These are phyloP conservation scores for Trematomus loennbergii DNA, from an alignment of 2,113 vertebrate species.

Conservation along the genomic window DNA sequence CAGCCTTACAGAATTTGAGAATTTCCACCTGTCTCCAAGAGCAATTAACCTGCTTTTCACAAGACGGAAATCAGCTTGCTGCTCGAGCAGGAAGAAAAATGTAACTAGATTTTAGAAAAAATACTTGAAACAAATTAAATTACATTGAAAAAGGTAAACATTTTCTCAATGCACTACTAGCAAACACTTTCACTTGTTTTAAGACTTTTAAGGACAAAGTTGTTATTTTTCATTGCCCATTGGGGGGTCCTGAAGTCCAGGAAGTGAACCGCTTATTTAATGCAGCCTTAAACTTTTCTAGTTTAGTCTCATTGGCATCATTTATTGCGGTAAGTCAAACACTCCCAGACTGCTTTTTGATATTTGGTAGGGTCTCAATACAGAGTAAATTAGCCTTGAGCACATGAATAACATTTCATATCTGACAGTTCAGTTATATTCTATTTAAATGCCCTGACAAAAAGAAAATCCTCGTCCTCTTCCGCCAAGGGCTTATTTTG, in stretches of 20 bases:
- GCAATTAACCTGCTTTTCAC: neutral
- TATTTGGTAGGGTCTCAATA: neutral
- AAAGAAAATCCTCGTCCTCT: constrained; percentile 30
- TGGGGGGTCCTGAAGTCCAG: neutral
- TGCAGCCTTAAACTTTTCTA: neutral
- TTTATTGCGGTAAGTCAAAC: constrained; percentile 15
- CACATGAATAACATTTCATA: constrained; percentile 4
- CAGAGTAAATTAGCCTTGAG: neutral
- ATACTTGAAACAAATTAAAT: neutral
- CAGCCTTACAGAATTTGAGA: too few relatives aligned
- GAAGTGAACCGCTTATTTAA: neutral
- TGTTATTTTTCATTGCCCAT: neutral
- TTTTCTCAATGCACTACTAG: neutral
- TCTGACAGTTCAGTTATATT: constrained; percentile 30
- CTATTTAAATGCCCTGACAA: constrained; percentile 31
- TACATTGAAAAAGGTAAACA: too few relatives aligned
- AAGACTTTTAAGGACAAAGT: neutral
- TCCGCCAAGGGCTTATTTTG: constrained; percentile 31
- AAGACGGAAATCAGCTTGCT: neutral
- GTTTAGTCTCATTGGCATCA: neutral
- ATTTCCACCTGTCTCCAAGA: too few relatives aligned
- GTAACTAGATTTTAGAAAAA: neutral
- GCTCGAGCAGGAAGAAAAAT: neutral
- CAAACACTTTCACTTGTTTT: neutral
- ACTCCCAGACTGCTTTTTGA: neutral